Base-by-base conservation (phyloP, 1,140 invertebrate species). In the Tribolium castaneum region DNA sequence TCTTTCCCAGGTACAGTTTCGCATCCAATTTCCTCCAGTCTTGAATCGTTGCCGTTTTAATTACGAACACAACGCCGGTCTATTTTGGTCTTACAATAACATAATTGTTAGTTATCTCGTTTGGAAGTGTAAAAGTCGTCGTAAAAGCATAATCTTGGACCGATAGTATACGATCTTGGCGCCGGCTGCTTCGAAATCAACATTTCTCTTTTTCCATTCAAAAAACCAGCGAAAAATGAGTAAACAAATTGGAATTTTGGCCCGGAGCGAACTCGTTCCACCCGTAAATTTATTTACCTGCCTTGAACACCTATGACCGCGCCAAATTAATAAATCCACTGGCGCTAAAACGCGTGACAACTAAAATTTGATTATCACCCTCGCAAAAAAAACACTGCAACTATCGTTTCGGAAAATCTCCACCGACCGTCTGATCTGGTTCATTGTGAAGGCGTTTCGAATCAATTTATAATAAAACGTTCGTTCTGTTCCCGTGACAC, bases 231-330 rank as follows among this genome's bases (percentile, higher is more conserved):
- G 54, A 59, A 59, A 59, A 22, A 25, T 59, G 14, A 59, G 54
- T 59, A 59, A 59, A 59, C 54, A 59, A 59, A 59, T 59, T 22
- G 54, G 54, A 59, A 59, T 59, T 52, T 59, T 25, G 54, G 54
- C 16, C 54, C 54, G 54, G 16, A 10, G 19, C 54, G 10, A n/a
- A 25, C 19, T 59, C 54, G 54, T 59, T 25, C 19, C 19, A 16
- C 10, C 14, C 6, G 7, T n/a, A 59, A 59, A 59, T 59, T 59
- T 59, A 59, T 59, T 19, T 52, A 52, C 51, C 51, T 52, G 51
- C n/a, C 39, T 45, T 45, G 54, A 6, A n/a, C 54, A 59, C 54
- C 54, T 59, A 19, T 59, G 54, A 59, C 54, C 54, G 54, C 19
- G 14, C 9, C 54, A 25, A 59, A 59, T 59, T 59, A 59, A 59